Percentiles rank a stretch among this genome's conserved stretches.
These are phyloP conservation scores for Scytalopus superciliaris DNA, from an alignment of 2,113 vertebrate genomes.

Conservation along the genomic window DNA sequence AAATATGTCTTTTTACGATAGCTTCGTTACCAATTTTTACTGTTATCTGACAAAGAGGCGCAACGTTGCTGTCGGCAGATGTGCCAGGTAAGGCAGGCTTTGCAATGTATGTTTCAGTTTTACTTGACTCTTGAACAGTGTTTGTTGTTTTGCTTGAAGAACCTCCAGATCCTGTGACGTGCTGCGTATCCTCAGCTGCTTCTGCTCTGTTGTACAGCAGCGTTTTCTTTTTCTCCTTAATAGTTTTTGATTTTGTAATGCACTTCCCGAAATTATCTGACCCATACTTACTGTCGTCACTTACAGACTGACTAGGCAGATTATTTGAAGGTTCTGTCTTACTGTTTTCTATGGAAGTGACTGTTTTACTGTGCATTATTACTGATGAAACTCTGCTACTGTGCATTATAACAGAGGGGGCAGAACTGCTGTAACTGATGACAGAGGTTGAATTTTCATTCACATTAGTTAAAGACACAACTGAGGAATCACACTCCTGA, in stretches of 20 bases:
- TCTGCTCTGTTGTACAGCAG: slow-evolving; percentile 73
- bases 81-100: slow-evolving; percentile 94
- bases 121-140: slow-evolving; percentile 65
- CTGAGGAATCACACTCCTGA: background rate
- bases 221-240: slow-evolving; percentile 82
- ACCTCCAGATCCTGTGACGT: slow-evolving; percentile 61
- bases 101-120: slow-evolving; percentile 94
- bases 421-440: slow-evolving; percentile 77
- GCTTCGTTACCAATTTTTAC: slow-evolving; percentile 97
- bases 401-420: slow-evolving; percentile 81
- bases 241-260: slow-evolving; percentile 56
- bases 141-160: slow-evolving; percentile 63
- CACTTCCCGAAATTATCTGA: slow-evolving; percentile 48
- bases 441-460: slow-evolving; percentile 75
- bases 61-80: slow-evolving; percentile 83
- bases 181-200: slow-evolving; percentile 75
- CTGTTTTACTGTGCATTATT: slow-evolving; percentile 75
- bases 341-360: slow-evolving; percentile 46
- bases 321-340: slow-evolving; percentile 6
- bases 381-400: slow-evolving; percentile 79
- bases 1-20: slow-evolving; percentile 90
- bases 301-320: background rate
- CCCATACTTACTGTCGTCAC: slow-evolving; percentile 36
- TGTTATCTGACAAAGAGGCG: slow-evolving; percentile 96
- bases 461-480: slow-evolving; percentile 23